Evolutionary conservation across 2,888 invertebrate species (phyloP), one percentile per base, ranked within the genome.

Genomic region (Machimus atricapillus): DNA sequence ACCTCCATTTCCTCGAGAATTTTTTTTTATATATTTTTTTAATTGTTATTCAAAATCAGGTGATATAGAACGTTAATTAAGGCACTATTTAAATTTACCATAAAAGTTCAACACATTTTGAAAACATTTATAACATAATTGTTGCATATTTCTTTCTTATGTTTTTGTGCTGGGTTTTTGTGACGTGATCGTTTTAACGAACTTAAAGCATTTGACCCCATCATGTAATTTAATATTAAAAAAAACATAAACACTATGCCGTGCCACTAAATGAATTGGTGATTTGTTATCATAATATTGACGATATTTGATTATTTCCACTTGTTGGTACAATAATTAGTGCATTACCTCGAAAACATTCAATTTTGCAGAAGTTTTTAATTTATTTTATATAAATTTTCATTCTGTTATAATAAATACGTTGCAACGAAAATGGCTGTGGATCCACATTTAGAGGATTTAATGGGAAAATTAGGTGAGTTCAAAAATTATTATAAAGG

Each of bases 401-500:
- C 8, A 8, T 23, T 66, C 12, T 66, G 7, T 66, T 66, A n/a
- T 66, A 19, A 12, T 27, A 12, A 66, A 66, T 9, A 12, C 23
- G 12, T 0, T 66, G 19, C 8, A 81, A 43, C 74, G 8, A 77
- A 88, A 85, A 95, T 95, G 95, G 95, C 94, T 90, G 94, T 94
- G 91, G 95, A 95, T 92, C 94, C 93, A 90, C 94, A 95, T 40
- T 91, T 95, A 86, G 95, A 95, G 90, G 95, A 94, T 89, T 94
- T 95, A 91, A 95, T 95, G 95, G 94, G 94, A 90, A 94, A 95
- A 91, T 92, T 95, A 90, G 95, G 95, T 95, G 90, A 94, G 78
- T 16, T 46, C 5, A 16, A 14, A 46, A 14, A 46, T 46, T 46
- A 3, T 46, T 31, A n/a, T 31, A 31, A n/a, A n/a, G n/a, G n/a